A percentile compares a stretch with the other conserved stretches of the same genome.
phyloP scores from a whole-genome alignment of 2,888 invertebrate genomes.

The Cephalotes varians region DNA sequence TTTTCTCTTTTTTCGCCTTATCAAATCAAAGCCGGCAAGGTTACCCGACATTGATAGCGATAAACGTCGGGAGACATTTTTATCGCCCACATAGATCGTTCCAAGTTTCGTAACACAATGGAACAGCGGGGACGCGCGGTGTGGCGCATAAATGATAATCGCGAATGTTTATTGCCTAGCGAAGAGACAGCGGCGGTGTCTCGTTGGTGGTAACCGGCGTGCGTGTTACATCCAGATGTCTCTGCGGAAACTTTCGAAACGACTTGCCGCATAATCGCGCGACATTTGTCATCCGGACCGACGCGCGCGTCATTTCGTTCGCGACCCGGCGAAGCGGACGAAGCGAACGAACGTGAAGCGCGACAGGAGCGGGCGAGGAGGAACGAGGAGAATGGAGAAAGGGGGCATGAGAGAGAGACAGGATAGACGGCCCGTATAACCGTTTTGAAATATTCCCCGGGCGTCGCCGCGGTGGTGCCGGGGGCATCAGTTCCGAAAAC shows the following conservation, averaged over 20 bases:
- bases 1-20: neutral
- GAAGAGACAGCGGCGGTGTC: neutral
- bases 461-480: constrained; percentile 43
- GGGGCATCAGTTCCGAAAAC: constrained; percentile 56
- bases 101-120: neutral
- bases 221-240: constrained; percentile 51
- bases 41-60: constrained; percentile 4
- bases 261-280: constrained; percentile 74
- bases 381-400: constrained; percentile 35
- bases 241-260: constrained; percentile 61
- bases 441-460: constrained; percentile 67
- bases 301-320: constrained; percentile 65
- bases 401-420: constrained; percentile 43
- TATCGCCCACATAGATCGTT: constrained; percentile 34
- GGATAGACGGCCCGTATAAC: constrained; percentile 31
- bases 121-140: constrained; percentile 5
- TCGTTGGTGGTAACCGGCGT: constrained; percentile 39
- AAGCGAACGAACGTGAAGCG: constrained; percentile 32
- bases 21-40: constrained; percentile 16
- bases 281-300: constrained; percentile 72
- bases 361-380: constrained; percentile 38
- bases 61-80: constrained; percentile 15
- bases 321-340: constrained; percentile 25
- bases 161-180: constrained; percentile 45
- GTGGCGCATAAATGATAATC: constrained; percentile 40